Percentiles rank a stretch among this genome's conserved stretches.
Evolutionary conservation across 35 echinoderm and acorn worm species (phyloP).

Genomic region (Diadema setosum): DNA sequence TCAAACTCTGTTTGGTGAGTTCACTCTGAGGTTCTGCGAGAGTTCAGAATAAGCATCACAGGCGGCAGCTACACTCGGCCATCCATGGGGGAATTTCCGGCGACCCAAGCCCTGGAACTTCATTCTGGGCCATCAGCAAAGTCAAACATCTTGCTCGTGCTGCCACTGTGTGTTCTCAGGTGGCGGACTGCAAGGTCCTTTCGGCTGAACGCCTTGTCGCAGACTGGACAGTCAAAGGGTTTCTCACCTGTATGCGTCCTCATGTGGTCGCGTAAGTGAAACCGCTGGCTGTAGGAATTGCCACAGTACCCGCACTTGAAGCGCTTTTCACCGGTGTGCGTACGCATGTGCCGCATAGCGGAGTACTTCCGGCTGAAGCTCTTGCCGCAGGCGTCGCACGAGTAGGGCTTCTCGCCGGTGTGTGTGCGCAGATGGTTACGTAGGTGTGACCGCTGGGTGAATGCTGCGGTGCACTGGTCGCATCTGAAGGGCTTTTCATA

Average conservation of each 20-base stretch:
- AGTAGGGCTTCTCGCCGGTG: constrained; percentile 54
- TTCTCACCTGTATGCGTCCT: background rate
- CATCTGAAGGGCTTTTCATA: constrained; percentile 54
- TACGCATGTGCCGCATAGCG: background rate
- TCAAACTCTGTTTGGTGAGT: too few species aligned
- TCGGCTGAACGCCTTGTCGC: background rate
- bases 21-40: too few species aligned
- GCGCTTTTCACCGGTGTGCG: background rate
- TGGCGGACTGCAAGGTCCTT: background rate
- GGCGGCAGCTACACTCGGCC: too few species aligned
- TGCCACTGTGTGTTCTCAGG: background rate
- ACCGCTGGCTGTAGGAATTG: background rate
- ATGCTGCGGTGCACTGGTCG: constrained; percentile 21
- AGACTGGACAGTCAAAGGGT: background rate
- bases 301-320: background rate
- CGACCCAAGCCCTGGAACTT: too few species aligned
- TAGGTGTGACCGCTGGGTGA: constrained; percentile 34
- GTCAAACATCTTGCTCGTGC: background rate
- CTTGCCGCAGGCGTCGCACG: constrained; percentile 37
- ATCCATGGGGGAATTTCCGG: too few species aligned
- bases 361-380: constrained; percentile 16
- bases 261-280: background rate
- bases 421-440: constrained; percentile 48
- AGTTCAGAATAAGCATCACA: too few species aligned
- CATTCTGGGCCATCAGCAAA: background rate